Evolutionary conservation across 2,797 vertebrate species (phyloP).

Genomic region (Gambusia yucatana): DNA sequence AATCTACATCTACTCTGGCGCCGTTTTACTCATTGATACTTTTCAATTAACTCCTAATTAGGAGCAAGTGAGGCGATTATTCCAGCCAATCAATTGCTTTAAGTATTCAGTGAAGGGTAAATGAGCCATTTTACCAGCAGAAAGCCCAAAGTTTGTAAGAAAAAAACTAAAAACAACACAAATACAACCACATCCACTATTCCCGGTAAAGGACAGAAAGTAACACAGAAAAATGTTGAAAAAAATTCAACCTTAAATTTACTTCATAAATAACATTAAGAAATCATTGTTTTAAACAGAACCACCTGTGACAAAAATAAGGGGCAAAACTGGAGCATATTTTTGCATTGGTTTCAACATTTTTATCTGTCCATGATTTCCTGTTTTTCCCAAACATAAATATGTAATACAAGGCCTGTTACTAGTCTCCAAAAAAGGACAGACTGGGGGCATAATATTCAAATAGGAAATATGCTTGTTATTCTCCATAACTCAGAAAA

Average conservation of each 20-base stretch:
- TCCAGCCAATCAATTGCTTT: constrained; percentile 74
- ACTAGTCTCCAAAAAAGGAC: background rate
- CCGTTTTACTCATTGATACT: constrained; percentile 64
- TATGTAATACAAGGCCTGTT: background rate
- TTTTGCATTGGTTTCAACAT: background rate
- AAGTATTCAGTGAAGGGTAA: constrained; percentile 65
- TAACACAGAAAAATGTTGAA: background rate
- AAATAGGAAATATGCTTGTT: background rate
- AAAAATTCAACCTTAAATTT: background rate
- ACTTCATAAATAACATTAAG: background rate
- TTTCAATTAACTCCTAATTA: constrained; percentile 76
- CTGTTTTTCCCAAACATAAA: background rate
- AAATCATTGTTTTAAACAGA: background rate
- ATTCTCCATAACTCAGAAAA: background rate
- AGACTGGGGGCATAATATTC: background rate
- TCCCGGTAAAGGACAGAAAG: background rate
- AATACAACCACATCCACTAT: background rate
- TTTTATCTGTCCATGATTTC: background rate
- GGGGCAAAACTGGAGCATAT: background rate
- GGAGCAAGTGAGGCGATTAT: constrained; percentile 57
- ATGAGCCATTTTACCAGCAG: constrained; percentile 52
- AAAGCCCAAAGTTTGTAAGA: constrained; percentile 33
- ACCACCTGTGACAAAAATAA: background rate
- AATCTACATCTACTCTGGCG: constrained; percentile 27
- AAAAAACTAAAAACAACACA: constrained; percentile 16